A percentile compares a stretch with the other conserved stretches of the same genome.
Evolutionary conservation across 1,140 invertebrate genomes (phyloP).

Genomic region (Phortica variegata): DNA sequence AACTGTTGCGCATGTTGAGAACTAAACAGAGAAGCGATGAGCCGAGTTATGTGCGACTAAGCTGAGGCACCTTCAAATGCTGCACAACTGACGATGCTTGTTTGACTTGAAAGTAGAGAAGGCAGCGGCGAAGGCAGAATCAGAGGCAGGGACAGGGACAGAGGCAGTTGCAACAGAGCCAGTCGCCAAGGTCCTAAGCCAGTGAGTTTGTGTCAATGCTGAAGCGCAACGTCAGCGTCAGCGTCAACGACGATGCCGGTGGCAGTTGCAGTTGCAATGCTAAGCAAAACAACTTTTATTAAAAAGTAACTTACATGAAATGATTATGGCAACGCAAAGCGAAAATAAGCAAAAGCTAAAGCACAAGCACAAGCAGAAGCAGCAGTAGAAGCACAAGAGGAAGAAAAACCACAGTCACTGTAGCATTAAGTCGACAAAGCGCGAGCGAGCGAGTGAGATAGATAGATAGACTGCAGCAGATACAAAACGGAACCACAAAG

Average conservation of each 20-base stretch:
- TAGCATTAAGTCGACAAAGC: too few species aligned
- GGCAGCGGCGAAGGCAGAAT: neutral
- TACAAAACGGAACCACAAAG: constrained; percentile 19
- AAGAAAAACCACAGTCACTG: neutral
- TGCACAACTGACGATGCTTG: too few species aligned
- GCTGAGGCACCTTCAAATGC: too few species aligned
- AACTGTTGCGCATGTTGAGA: constrained; percentile 24
- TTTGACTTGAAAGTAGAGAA: neutral
- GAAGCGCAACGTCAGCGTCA: too few species aligned
- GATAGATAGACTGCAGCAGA: constrained; percentile 12
- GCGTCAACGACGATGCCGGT: too few species aligned
- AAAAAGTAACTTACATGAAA: constrained; percentile 12
- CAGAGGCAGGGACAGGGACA: too few species aligned
- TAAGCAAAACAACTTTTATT: constrained; percentile 24
- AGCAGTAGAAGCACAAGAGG: constrained; percentile 2
- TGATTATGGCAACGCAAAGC: neutral
- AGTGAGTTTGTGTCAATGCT: neutral
- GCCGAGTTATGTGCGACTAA: too few species aligned
- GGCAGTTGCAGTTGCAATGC: too few species aligned
- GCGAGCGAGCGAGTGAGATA: too few species aligned
- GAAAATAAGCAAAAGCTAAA: neutral
- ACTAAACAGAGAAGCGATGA: too few species aligned
- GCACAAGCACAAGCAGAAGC: neutral
- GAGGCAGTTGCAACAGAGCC: too few species aligned
- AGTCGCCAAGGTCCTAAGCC: constrained; percentile 24